phyloP scores from a whole-genome alignment of 2,888 invertebrate genomes.

The Heliconius hortense region DNA sequence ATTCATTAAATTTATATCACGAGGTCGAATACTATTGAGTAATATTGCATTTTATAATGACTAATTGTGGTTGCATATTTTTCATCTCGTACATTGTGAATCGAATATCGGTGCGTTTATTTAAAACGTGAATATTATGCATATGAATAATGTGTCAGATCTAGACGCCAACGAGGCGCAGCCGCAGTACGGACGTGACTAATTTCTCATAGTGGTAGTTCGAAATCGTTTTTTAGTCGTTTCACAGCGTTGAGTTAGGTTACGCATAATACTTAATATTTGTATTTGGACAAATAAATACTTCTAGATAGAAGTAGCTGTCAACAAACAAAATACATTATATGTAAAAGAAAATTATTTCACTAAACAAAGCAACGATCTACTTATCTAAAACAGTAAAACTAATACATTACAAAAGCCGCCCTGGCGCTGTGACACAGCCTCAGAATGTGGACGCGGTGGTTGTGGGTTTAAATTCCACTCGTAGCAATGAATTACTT shows the following conservation, averaged over 20 bases:
- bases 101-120: background rate
- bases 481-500: too few relatives aligned
- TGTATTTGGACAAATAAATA: too few relatives aligned
- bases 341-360: too few relatives aligned
- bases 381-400: too few relatives aligned
- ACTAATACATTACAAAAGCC: too few relatives aligned
- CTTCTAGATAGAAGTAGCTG: too few relatives aligned
- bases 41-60: slow-evolving; percentile 12
- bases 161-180: background rate
- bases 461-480: too few relatives aligned
- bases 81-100: slow-evolving; percentile 4
- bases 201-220: background rate
- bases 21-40: slow-evolving; percentile 8
- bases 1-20: slow-evolving; percentile 17
- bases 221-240: background rate
- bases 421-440: too few relatives aligned
- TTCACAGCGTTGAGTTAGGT: background rate
- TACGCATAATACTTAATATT: background rate
- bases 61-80: slow-evolving; percentile 5
- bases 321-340: too few relatives aligned
- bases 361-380: too few relatives aligned
- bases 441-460: too few relatives aligned
- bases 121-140: background rate
- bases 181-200: background rate
- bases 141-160: background rate